These are phyloP conservation scores for Chrysogorgia sp. DNA, from an alignment of 92 coral and sea anemone species.

Conservation along the genomic window DNA sequence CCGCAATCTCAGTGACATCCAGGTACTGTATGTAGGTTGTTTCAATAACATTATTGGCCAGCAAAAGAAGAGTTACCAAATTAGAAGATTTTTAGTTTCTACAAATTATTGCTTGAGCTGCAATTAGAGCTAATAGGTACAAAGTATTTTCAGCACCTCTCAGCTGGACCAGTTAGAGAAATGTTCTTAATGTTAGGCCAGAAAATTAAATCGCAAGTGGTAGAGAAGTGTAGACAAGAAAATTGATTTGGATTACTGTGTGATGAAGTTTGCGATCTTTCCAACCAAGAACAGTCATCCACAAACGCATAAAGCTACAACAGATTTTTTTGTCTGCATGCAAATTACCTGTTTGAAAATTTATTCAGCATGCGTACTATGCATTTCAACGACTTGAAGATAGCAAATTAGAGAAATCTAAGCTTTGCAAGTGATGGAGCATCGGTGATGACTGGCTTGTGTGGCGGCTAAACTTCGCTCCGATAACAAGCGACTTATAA, in stretches of 20 bases:
- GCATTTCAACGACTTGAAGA: slow-evolving; percentile 55
- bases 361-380: slow-evolving; percentile 55
- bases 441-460: slow-evolving; percentile 66
- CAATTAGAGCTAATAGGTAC: slow-evolving; percentile 58
- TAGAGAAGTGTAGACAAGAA: background rate
- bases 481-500: slow-evolving; percentile 45
- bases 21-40: slow-evolving; percentile 46
- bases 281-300: slow-evolving; percentile 64
- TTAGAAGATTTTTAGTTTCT: background rate
- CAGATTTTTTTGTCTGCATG: slow-evolving; percentile 48
- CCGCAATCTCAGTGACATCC: slow-evolving; percentile 82
- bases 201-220: slow-evolving; percentile 38
- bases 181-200: slow-evolving; percentile 66
- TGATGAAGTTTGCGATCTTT: slow-evolving; percentile 33
- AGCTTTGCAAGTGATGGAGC: slow-evolving; percentile 64
- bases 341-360: slow-evolving; percentile 55
- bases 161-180: slow-evolving; percentile 64
- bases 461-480: slow-evolving; percentile 62
- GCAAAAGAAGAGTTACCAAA: no score
- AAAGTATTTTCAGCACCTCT: slow-evolving; percentile 65
- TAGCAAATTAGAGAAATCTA: slow-evolving; percentile 28
- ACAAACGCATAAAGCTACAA: slow-evolving; percentile 59
- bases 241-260: background rate
- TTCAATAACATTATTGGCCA: background rate
- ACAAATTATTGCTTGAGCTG: background rate